Evolutionary conservation across 2,888 invertebrate genomes (phyloP), one percentile per base, ranked within the genome.

Genomic region (Tetrapedia diversipes): DNA sequence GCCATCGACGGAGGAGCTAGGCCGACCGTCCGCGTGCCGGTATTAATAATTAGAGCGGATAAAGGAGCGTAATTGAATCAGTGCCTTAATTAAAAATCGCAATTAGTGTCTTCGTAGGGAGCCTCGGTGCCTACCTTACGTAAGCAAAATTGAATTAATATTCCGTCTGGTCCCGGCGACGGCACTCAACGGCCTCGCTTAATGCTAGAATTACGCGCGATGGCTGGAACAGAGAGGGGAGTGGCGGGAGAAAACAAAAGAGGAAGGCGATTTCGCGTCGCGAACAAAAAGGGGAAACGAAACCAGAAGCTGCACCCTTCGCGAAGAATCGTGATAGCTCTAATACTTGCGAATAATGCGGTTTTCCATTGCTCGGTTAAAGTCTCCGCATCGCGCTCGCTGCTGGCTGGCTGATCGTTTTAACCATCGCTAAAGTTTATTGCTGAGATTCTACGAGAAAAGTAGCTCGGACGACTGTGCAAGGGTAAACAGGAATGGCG

Each of bases 61-160:
- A 73, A 84, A 81, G 79, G 80, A 63, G 43, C 69, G 72, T 84
- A 85, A 86, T 87, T 79, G 83, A 80, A 86, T 87, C 80, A 86
- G 80, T 82, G 80, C 77, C 82, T 78, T 85, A 87, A 88, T 88
- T 85, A 86, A 88, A 86, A 88, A 86, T 87, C 73, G 82, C 86
- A 86, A 88, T 86, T 84, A 86, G 83, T 77, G 79, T 80, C 83
- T 76, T 81, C 70, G 79, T 53, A 78, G 60, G 69, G 41, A 51
- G 63, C 27, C n/a, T 7, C 2, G 47, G 43, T 67, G 61, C 47
- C 77, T 78, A 63, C 79, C 83, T 81, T 81, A 81, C 81, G 69
- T 81, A 82, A 84, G 83, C 79, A 75, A 83, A 87, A 86, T 86
- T 85, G 72, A 86, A 87, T 87, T 86, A 86, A 81, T 87, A 79